These are phyloP conservation scores for Myotis myotis DNA, from an alignment of 2,797 vertebrate genomes.

Conservation along the genomic window DNA sequence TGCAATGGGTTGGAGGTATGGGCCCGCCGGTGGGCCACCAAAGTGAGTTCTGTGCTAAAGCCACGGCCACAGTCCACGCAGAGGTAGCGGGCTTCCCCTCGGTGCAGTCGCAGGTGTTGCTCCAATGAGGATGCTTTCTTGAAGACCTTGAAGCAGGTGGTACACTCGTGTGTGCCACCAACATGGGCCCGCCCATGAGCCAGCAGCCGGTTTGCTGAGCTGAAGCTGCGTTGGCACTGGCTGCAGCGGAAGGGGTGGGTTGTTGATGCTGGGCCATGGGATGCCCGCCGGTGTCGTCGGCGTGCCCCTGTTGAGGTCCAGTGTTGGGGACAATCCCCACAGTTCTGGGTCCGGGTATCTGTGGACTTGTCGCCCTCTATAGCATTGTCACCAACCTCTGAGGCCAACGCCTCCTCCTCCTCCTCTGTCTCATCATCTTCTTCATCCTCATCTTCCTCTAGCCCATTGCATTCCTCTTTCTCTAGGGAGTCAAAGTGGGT, in stretches of 20 bases:
- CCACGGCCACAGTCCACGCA: constrained; percentile 94
- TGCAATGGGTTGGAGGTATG: constrained; percentile 93
- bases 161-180: constrained; percentile 91
- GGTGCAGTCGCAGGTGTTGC: constrained; percentile 93
- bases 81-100: constrained; percentile 91
- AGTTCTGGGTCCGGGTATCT: constrained; percentile 76
- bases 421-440: constrained; percentile 82
- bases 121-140: constrained; percentile 92
- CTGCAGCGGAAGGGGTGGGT: constrained; percentile 78
- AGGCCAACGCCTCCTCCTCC: constrained; percentile 15
- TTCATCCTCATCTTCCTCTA: constrained; percentile 77
- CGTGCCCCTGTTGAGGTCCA: constrained; percentile 38
- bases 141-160: constrained; percentile 92
- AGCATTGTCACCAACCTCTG: neutral
- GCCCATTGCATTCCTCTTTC: constrained; percentile 89
- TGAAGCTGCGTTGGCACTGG: constrained; percentile 88
- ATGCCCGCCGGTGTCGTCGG: constrained; percentile 39
- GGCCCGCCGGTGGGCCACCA: constrained; percentile 93
- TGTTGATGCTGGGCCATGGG: constrained; percentile 28
- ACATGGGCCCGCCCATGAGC: constrained; percentile 92
- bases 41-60: constrained; percentile 93
- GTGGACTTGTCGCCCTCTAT: constrained; percentile 62
- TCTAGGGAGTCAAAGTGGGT: constrained; percentile 92
- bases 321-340: constrained; percentile 85
- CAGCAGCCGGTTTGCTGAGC: constrained; percentile 89